Evolutionary conservation across 2,888 invertebrate species (phyloP).

Genomic region (Hecatera dysodea): DNA sequence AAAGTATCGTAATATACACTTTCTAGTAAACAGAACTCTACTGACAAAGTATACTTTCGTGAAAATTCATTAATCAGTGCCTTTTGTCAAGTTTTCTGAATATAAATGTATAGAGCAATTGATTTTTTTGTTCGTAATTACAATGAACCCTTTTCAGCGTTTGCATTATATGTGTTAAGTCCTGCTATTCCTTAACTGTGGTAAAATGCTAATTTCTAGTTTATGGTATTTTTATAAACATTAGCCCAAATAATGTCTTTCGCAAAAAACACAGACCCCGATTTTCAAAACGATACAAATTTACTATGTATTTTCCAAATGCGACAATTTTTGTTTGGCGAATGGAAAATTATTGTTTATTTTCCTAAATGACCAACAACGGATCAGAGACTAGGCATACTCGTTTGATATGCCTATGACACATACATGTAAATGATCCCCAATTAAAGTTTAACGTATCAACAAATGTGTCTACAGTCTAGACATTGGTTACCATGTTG

Average conservation of each 20-base stretch:
- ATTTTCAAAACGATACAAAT: neutral
- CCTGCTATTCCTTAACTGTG: neutral
- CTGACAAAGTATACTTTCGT: too few relatives aligned
- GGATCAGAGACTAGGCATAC: neutral
- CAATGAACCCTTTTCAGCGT: too few relatives aligned
- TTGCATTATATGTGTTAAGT: too few relatives aligned
- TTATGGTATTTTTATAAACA: neutral
- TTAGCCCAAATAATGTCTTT: neutral
- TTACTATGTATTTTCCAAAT: neutral
- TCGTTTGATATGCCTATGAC: slow-evolving; percentile 14
- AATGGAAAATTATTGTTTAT: neutral
- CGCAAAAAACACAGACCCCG: neutral
- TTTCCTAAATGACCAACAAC: slow-evolving; percentile 16
- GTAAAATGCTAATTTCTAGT: neutral
- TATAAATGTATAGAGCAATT: too few relatives aligned
- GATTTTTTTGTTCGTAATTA: too few relatives aligned
- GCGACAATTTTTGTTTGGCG: neutral
- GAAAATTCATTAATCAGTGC: too few relatives aligned
- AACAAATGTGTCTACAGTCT: slow-evolving; percentile 48
- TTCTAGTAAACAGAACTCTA: neutral
- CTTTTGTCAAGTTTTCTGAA: too few relatives aligned
- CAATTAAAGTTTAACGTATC: slow-evolving; percentile 35
- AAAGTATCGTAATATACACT: neutral
- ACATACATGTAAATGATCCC: slow-evolving; percentile 25
- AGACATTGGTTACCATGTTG: slow-evolving; percentile 31